Conservation (phyloP, 2,888 invertebrate genomes). For the Chaitophorus viminalis region DNA sequence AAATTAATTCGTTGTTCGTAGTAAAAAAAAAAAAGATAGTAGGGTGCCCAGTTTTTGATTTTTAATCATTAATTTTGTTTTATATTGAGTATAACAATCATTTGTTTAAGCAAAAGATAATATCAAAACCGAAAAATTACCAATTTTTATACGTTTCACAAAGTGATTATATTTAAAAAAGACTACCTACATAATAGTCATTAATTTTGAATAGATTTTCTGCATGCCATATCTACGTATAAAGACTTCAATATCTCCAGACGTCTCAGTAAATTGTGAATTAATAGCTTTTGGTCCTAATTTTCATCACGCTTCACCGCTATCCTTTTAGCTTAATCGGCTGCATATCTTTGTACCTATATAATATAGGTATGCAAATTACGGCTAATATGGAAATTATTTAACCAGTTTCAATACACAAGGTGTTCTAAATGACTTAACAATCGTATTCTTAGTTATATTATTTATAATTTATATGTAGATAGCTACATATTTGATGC, state of each 20-base stretch:
- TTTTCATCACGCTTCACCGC: conserved; percentile 25
- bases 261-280: conserved; percentile 38
- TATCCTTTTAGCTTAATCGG: neutral
- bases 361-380: neutral
- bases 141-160: neutral
- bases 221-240: neutral
- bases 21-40: neutral
- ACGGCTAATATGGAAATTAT: neutral
- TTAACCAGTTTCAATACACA: conserved; percentile 5
- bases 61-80: neutral
- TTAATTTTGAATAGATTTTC: conserved; percentile 41
- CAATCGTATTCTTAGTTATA: neutral
- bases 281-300: conserved; percentile 48
- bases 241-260: conserved; percentile 6
- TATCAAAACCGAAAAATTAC: neutral
- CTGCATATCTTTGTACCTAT: neutral
- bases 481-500: neutral
- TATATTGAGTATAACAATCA: neutral
- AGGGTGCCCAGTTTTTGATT: neutral
- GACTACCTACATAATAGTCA: neutral
- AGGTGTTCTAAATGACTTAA: neutral
- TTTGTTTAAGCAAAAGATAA: neutral
- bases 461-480: too few relatives aligned
- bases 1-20: neutral
- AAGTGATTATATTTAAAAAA: neutral